These are phyloP conservation scores for Brachirus orientalis DNA, from an alignment of 2,113 vertebrate genomes.

Conservation along the genomic window DNA sequence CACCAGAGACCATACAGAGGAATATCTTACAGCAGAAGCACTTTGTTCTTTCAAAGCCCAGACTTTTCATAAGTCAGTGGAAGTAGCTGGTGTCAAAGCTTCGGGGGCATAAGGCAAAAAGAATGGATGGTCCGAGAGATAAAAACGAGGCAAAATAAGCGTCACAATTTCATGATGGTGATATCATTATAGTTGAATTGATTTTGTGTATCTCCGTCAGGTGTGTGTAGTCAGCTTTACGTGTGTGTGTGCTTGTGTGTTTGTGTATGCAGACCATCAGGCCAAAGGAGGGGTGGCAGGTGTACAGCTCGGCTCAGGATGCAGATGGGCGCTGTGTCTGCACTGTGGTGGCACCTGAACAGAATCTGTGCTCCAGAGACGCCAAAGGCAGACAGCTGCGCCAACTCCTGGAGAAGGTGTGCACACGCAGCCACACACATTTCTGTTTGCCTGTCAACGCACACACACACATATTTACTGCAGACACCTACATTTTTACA, in stretches of 20 bases:
- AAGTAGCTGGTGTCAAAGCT: constrained; percentile 38
- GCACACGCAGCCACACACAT: constrained; percentile 5
- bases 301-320: constrained; percentile 98
- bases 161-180: constrained; percentile 15
- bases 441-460: too few species aligned
- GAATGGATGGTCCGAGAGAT: constrained; percentile 23
- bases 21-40: constrained; percentile 39
- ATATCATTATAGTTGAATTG: constrained; percentile 10
- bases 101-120: constrained; percentile 13
- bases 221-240: too few species aligned
- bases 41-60: constrained; percentile 31
- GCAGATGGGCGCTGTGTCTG: constrained; percentile 97
- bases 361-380: constrained; percentile 96
- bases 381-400: constrained; percentile 96
- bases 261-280: constrained; percentile 87
- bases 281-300: constrained; percentile 98
- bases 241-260: constrained; percentile 18
- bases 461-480: constrained; percentile 12
- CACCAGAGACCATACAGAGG: constrained; percentile 37
- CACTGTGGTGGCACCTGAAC: constrained; percentile 97
- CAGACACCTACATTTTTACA: constrained; percentile 34
- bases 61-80: constrained; percentile 39
- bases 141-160: constrained; percentile 18
- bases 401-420: constrained; percentile 96
- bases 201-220: constrained; percentile 7